Evolutionary conservation across 2,888 invertebrate species (phyloP).

Genomic region (Rhimphoctona megacephalus): DNA sequence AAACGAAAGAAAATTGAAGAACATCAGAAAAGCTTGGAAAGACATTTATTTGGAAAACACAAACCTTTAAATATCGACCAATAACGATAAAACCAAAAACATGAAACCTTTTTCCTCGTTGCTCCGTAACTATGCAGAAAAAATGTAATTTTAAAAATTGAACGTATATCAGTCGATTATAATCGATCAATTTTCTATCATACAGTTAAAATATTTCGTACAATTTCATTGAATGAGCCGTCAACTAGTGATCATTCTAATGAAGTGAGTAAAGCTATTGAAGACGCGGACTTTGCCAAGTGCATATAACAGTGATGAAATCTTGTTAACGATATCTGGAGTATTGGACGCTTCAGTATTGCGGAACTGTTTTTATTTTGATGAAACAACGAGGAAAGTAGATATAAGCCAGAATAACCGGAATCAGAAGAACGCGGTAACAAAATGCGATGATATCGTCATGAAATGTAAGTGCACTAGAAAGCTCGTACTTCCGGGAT

Average conservation of each 20-base stretch:
- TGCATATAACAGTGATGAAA: neutral
- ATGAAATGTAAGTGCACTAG: constrained; percentile 31
- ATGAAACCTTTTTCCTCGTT: neutral
- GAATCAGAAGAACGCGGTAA: constrained; percentile 66
- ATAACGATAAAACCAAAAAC: neutral
- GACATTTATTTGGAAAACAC: neutral
- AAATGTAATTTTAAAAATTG: neutral
- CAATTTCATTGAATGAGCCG: neutral
- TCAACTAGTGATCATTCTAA: neutral
- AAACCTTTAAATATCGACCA: neutral
- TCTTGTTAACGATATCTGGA: constrained; percentile 9
- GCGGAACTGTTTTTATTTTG: constrained; percentile 11
- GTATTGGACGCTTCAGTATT: neutral
- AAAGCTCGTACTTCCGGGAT: constrained; percentile 38
- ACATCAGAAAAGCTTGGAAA: too few species aligned
- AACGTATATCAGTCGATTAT: neutral
- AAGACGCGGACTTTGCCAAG: neutral
- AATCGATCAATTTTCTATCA: neutral
- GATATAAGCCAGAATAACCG: constrained; percentile 24
- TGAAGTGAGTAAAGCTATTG: too few species aligned
- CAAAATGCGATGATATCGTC: constrained; percentile 41
- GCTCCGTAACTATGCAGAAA: neutral
- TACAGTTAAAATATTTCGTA: neutral
- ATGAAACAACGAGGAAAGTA: constrained; percentile 25
- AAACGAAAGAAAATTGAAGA: neutral